Evolutionary conservation across 2,797 vertebrate species (phyloP).

Genomic region (Centropyge bicolor): DNA sequence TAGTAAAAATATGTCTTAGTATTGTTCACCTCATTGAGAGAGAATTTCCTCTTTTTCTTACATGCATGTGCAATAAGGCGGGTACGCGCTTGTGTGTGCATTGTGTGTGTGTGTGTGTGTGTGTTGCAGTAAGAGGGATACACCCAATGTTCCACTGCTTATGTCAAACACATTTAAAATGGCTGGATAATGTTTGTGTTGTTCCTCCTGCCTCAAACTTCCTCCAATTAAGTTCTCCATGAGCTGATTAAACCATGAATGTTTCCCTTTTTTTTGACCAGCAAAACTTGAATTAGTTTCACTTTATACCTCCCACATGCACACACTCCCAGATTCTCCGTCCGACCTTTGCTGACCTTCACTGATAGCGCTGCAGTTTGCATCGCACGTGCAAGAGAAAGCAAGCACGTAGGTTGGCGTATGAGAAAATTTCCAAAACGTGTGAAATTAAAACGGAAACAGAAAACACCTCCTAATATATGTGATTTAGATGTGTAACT

Average conservation of each 20-base stretch:
- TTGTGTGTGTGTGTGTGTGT: constrained; percentile 16
- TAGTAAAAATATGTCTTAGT: constrained; percentile 79
- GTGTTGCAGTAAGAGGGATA: constrained; percentile 43
- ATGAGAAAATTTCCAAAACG: not conserved
- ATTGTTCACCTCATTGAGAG: constrained; percentile 79
- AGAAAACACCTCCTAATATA: not conserved
- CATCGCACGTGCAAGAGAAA: not conserved
- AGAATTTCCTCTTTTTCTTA: constrained; percentile 75
- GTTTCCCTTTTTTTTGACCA: constrained; percentile 37
- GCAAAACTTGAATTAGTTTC: not conserved
- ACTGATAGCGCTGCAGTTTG: no score
- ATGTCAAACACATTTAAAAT: constrained; percentile 14
- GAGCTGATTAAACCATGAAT: constrained; percentile 23
- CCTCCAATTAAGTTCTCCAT: constrained; percentile 62
- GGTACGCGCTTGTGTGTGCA: constrained; percentile 8
- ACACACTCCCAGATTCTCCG: not conserved
- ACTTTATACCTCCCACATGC: constrained; percentile 32
- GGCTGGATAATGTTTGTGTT: constrained; percentile 31
- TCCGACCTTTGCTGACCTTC: constrained; percentile 47
- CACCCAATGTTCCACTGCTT: constrained; percentile 22
- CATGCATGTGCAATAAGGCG: constrained; percentile 18
- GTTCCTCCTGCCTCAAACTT: constrained; percentile 69
- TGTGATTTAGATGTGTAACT: constrained; percentile 1
- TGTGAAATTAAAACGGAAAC: constrained; percentile 4
- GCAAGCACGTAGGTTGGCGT: accelerated